Evolutionary conservation across 2,888 invertebrate genomes (phyloP), one percentile per base, ranked within the genome.

Genomic region (Epinotia ramella): DNA sequence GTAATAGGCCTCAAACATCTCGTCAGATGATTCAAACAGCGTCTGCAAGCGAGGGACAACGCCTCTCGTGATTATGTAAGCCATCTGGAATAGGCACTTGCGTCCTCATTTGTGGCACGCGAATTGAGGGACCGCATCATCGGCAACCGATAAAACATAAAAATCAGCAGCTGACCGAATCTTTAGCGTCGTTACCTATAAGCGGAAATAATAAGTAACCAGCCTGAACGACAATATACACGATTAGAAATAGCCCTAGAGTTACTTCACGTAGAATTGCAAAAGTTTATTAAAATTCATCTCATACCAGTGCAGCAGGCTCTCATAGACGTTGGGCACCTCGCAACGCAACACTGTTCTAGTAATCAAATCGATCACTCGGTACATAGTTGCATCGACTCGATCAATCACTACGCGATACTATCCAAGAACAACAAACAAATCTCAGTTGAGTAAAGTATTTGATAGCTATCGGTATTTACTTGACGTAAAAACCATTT

Each of bases 241-340:
- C n/a, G 24, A 59, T 12, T 53, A 24, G 20, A 49, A 59, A 57
- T 59, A 64, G 49, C 6, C n/a, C 6, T 56, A 7, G 46, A 73
- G 33, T 28, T 65, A 65, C 63, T 57, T 73, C 18, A 68, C n/a
- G 74, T 65, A 20, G 53, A 40, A 72, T 80, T 81, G 73, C 79
- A 77, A 80, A 79, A 82, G 78, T 62, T 73, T 73, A 80, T 80
- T 79, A 65, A 65, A 72, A 76, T 76, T 46, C 66, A 72, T 57
- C 56, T 67, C 60, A 63, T 63, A 57, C 60, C 18, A 72, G 63
- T 71, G 57, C 63, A 72, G 33, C 44, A 40, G 3, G 77, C 78
- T 80, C 80, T 81, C 75, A 84, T 82, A 84, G 81, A 81, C 77
- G 77, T 79, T 79, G 82, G 83, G 80, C 83, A 82, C 82, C 80